Percentiles rank a stretch among this genome's conserved stretches.
Evolutionary conservation across 2,113 vertebrate species (phyloP).

Genomic region (Montifringilla adamsi): DNA sequence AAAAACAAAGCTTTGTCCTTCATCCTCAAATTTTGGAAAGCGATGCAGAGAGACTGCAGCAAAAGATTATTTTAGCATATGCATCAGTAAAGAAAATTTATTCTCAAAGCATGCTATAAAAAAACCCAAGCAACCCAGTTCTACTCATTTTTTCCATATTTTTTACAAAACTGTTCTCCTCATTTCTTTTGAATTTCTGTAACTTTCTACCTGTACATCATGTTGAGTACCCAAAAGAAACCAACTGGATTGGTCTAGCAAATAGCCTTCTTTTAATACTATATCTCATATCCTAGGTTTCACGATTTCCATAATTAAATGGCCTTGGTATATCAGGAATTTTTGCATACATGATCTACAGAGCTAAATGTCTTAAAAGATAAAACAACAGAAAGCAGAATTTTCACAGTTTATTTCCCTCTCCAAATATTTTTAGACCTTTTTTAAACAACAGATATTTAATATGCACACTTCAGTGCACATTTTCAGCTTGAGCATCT

Average conservation of each 20-base stretch:
- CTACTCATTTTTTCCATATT: not conserved
- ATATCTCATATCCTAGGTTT: not conserved
- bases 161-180: not conserved
- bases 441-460: not conserved
- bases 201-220: not conserved
- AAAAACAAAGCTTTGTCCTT: not conserved
- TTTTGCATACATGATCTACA: not conserved
- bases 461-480: not conserved
- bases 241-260: not conserved
- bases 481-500: not conserved
- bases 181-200: fast-evolving
- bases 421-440: not conserved
- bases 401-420: not conserved
- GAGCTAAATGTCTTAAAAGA: not conserved
- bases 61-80: not conserved
- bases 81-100: not conserved
- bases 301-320: not conserved
- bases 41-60: not conserved
- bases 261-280: not conserved
- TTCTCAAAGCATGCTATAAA: not conserved
- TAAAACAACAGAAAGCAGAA: not conserved
- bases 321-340: not conserved
- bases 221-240: not conserved
- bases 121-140: not conserved
- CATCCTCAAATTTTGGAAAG: not conserved